These are phyloP conservation scores for Halcyon smyrnensis DNA, from an alignment of 2,797 vertebrate genomes.

Conservation along the genomic window DNA sequence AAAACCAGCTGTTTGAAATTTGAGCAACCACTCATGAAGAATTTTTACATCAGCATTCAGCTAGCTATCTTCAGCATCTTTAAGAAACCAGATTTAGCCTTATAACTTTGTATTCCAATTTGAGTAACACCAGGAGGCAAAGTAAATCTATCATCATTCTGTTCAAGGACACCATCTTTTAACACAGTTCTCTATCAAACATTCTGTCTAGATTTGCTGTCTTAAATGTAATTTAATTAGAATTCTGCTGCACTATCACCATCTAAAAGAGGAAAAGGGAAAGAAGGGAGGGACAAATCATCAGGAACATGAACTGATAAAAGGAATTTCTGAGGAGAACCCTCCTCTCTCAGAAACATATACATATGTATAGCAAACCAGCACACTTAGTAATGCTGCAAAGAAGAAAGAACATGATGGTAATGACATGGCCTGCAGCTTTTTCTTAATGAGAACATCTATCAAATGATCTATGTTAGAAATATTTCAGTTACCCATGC, in stretches of 20 bases:
- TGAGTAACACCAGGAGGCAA: neutral
- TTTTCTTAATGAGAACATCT: constrained; percentile 16
- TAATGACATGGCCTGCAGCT: constrained; percentile 1
- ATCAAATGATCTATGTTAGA: neutral
- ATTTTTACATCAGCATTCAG: neutral
- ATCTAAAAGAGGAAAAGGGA: neutral
- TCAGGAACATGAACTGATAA: neutral
- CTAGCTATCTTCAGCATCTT: neutral
- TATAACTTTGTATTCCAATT: neutral
- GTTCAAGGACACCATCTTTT: neutral
- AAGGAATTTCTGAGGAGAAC: neutral
- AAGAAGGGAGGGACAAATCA: neutral
- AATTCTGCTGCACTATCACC: neutral
- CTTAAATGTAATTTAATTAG: neutral
- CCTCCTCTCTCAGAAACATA: neutral
- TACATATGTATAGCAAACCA: neutral
- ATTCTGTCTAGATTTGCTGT: neutral
- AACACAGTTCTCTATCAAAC: neutral
- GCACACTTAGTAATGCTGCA: neutral
- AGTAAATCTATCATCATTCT: neutral
- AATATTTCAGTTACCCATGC: neutral
- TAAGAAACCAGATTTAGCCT: neutral
- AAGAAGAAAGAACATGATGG: neutral
- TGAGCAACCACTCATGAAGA: neutral
- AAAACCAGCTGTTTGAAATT: neutral